phyloP scores from a whole-genome alignment of 2,113 vertebrate genomes.

The Patagioenas fasciata region DNA sequence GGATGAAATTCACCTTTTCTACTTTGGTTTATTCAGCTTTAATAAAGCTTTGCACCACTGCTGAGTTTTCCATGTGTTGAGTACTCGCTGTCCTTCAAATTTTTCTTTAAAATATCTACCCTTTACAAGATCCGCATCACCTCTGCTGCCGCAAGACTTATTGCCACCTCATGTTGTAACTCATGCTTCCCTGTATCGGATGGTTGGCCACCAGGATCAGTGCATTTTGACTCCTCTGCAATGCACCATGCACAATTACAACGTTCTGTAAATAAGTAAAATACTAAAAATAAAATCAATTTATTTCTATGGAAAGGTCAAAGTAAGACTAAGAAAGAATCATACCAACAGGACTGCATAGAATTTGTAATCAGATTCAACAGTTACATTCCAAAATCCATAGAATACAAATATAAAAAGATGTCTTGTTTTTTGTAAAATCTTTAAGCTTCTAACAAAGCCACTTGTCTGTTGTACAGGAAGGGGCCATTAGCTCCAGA shows the following conservation, averaged over 20 bases:
- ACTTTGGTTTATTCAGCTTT: neutral
- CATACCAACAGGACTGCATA: neutral
- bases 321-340: neutral
- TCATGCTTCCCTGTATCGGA: neutral
- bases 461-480: no score
- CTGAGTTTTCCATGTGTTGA: neutral
- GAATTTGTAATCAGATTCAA: neutral
- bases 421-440: neutral
- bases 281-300: neutral
- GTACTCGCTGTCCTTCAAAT: neutral
- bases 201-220: neutral
- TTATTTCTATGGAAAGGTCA: neutral
- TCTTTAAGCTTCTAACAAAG: neutral
- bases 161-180: neutral
- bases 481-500: neutral
- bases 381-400: neutral
- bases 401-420: neutral
- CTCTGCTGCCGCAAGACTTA: neutral
- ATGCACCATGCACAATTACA: neutral
- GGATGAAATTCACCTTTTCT: neutral
- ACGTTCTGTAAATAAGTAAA: slow-evolving; percentile 2
- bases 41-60: neutral
- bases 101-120: neutral
- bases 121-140: neutral
- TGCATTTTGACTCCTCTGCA: neutral